Base-by-base conservation (phyloP, 1,140 invertebrate genomes). In the Ostrea denselamellosa region DNA sequence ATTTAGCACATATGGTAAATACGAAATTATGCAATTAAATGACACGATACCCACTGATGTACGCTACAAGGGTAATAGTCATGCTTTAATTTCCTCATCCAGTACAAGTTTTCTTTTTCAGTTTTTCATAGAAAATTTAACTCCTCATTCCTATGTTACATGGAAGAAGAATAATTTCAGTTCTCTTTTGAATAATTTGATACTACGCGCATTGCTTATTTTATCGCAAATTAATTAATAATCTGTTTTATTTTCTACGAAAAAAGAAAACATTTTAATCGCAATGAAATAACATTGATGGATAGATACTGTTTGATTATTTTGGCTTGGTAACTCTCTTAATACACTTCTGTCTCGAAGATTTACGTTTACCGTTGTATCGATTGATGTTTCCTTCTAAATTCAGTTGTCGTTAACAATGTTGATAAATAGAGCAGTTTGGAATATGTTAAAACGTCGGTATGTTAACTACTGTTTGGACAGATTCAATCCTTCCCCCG, bases 391-490 rank as follows among this genome's bases (percentile, higher is more conserved):
- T 22, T 19, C n/a, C 58, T n/a, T n/a, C 17, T n/a, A 19, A 62
- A 62, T 25, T 34, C 68, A 77, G 9, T 14, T 77, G 68, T 22
- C 25, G 14, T 62, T 62, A 17, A 62, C 17, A 62, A n/a, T 28
- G 28, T 77, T 28, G 68, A 77, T 77, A 77, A 77, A 77, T 77
- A 77, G 9, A 34, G 68, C 68, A 14, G 12, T 28, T 25, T 77
- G 68, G 68, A 12, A 25, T 77, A 22, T 77, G 68, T 34, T 77
- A 17, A 28, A 77, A 77, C 14, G 68, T 77, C 68, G 12, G 28
- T 77, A 77, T 77, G 68, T 77, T 77, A 9, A 77, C 25, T 25
- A 28, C 25, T 34, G 68, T 77, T 77, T 77, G 14, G 68, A 77
- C 68, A 77, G 22, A 77, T 28, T 77, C 68, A 28, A 77, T 77